Percentiles rank a stretch among this genome's conserved stretches.
Evolutionary conservation across 2,113 vertebrate species (phyloP).

Genomic region (Sphyrna mokarran): DNA sequence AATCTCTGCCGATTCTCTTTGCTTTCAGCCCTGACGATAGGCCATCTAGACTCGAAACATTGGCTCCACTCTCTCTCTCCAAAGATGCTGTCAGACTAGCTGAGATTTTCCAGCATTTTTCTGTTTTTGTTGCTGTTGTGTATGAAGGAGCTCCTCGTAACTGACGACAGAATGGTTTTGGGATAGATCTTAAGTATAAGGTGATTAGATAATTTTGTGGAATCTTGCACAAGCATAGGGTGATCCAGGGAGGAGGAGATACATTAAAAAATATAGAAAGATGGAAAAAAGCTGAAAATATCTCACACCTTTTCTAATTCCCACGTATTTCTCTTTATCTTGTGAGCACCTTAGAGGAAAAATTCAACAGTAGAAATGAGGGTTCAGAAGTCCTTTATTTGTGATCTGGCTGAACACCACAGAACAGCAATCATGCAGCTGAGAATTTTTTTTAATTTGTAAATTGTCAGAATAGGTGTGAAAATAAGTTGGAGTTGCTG

Average conservation of each 20-base stretch:
- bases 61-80: too few species aligned
- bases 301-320: too few species aligned
- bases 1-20: too few species aligned
- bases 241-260: neutral
- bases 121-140: too few species aligned
- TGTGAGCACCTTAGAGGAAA: neutral
- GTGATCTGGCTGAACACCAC: neutral
- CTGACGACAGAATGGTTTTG: neutral
- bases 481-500: neutral
- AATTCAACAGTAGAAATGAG: neutral
- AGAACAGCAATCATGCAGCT: neutral
- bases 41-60: too few species aligned
- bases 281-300: neutral
- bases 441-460: neutral
- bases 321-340: neutral
- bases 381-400: neutral
- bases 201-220: neutral
- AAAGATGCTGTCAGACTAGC: too few species aligned
- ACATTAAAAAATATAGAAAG: neutral
- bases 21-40: too few species aligned
- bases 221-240: neutral
- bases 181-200: neutral
- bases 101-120: too few species aligned
- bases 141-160: neutral
- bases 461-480: neutral